Percentiles rank a stretch among this genome's conserved stretches.
These are phyloP conservation scores for Nanger granti DNA, from an alignment of 2,113 vertebrate genomes.

Conservation along the genomic window DNA sequence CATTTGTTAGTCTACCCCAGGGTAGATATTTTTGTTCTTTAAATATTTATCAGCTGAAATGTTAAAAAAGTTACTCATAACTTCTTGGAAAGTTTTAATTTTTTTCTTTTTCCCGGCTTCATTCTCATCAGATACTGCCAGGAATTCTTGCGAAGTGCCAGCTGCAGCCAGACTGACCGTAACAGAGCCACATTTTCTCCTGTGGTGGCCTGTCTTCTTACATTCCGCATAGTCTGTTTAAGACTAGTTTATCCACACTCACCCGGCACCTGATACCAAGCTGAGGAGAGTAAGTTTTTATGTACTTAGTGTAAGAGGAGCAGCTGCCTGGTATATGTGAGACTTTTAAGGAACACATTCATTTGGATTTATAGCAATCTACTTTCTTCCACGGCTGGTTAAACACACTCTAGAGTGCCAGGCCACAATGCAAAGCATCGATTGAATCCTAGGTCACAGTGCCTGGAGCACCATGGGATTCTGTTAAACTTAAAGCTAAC, in stretches of 20 bases:
- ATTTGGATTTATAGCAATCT: background rate
- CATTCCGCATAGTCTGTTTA: background rate
- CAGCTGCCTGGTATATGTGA: background rate
- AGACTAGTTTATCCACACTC: background rate
- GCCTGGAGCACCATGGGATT: background rate
- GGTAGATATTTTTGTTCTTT: conserved; percentile 42
- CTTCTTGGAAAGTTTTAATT: conserved; percentile 68
- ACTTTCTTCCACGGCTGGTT: background rate
- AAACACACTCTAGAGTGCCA: background rate
- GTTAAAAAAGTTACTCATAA: conserved; percentile 69
- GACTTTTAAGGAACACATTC: background rate
- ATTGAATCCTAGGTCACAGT: background rate
- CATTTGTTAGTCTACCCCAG: conserved; percentile 14
- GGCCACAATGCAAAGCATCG: background rate
- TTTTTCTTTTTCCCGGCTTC: background rate
- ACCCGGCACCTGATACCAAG: background rate
- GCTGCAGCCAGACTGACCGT: conserved; percentile 20
- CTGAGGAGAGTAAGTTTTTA: background rate
- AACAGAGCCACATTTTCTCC: background rate
- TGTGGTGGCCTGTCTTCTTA: background rate
- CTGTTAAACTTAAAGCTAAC: background rate
- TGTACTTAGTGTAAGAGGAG: background rate
- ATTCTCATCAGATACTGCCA: conserved; percentile 22
- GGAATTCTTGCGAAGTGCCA: conserved; percentile 60
- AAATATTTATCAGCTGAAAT: conserved; percentile 57